Base-by-base conservation (phyloP, 2,797 vertebrate species). In the Sebastes nivosus region DNA sequence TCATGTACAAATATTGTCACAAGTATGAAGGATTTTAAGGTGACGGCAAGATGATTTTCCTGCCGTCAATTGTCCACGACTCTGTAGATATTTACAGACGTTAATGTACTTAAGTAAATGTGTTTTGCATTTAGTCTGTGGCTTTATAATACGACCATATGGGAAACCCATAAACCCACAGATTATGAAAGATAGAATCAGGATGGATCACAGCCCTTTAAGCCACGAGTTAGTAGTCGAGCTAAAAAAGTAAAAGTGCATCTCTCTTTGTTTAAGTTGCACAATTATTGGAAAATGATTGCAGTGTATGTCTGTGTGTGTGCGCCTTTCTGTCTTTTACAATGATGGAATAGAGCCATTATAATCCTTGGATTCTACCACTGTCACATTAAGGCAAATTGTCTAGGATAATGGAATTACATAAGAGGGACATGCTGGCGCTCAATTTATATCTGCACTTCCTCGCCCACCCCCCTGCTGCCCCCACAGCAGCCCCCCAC, bases 391-490 rank as follows among this genome's bases (percentile, higher is more conserved):
- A 93, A 92, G 80, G 86, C 90, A 91, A 90, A 93, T 93, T 93
- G 90, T 92, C 83, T 83, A 61, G 90, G 83, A 93, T 95, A 94
- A 95, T 94, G 91, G 92, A 92, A 94, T 95, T 94, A 94, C 90
- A 89, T 94, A 94, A 95, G 88, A 86, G 81, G 73, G 80, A 92
- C 91, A 93, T 84, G 91, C 90, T 83, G 72, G 83, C 46, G 67
- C 75, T 90, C 82, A 84, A 85, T 93, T 93, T 91, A 79, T 88
- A 88, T 86, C 82, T 72, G 70, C 78, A 52, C 72, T 52, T 69
- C 61, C 80, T 72, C 34, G 0, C 85, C 78, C 72, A 14, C 70
- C 64, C 34, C 85, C 60, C 42, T 24, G 18, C 30, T 24, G 14
- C 74, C 77, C 73, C 67, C 86, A 71, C 77, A 46, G 36, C 78